A percentile compares a stretch with the other conserved stretches of the same genome.
These are phyloP conservation scores for Pangasius djambal DNA, from an alignment of 2,797 vertebrate genomes.

Conservation along the genomic window DNA sequence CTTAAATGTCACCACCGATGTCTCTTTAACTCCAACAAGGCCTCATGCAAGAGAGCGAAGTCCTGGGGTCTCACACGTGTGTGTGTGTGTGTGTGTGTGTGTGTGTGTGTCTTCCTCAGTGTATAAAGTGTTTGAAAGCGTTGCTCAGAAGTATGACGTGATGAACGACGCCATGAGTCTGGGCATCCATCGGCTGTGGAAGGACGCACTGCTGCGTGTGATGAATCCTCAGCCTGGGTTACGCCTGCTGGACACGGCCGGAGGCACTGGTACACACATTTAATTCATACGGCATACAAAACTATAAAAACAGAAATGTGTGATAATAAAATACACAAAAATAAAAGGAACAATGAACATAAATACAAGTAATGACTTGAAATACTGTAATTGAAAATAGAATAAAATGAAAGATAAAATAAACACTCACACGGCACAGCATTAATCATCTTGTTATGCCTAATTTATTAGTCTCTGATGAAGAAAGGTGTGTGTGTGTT, in stretches of 20 bases:
- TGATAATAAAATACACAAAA: neutral
- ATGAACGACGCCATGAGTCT: conserved; percentile 99
- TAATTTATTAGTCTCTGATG: neutral
- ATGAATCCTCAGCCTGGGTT: conserved; percentile 90
- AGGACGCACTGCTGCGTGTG: conserved; percentile 82
- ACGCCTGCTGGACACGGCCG: conserved; percentile 89
- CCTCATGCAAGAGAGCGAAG: neutral
- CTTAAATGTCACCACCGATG: neutral
- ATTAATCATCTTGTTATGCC: neutral
- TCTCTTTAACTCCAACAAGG: neutral
- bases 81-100: conserved; percentile 57
- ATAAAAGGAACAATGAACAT: too few species aligned
- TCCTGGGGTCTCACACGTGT: neutral
- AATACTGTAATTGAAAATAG: neutral
- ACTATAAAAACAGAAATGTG: neutral
- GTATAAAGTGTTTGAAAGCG: conserved; percentile 91
- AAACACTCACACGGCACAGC: neutral
- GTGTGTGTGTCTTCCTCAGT: conserved; percentile 79
- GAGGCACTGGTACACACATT: conserved; percentile 86
- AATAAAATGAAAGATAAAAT: neutral
- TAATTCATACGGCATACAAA: neutral
- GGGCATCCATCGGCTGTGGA: conserved; percentile 93
- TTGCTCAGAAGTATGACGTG: conserved; percentile 91
- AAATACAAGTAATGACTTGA: neutral
- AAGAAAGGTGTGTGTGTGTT: neutral